These are phyloP conservation scores for Enhydra lutris DNA, from an alignment of 2,113 vertebrate species.

Conservation along the genomic window DNA sequence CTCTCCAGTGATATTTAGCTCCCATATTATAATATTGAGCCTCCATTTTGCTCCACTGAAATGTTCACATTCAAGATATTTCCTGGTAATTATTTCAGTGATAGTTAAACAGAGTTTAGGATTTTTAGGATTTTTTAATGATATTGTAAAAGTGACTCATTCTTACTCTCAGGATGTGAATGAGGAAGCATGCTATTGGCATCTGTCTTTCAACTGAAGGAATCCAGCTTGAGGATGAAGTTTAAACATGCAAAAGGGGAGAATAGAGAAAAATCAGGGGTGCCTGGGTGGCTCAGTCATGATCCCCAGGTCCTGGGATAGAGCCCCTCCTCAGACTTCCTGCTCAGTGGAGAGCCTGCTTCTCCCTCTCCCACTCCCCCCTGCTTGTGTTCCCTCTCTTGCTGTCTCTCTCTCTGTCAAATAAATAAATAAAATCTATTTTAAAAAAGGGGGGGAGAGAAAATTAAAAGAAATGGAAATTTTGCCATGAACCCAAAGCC, in stretches of 20 bases:
- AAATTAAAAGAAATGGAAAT: background rate
- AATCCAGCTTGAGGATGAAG: background rate
- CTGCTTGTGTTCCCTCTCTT: too few species aligned
- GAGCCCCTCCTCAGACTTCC: too few species aligned
- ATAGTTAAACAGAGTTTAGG: background rate
- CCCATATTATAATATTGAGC: background rate
- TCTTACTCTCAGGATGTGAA: background rate
- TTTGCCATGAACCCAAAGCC: background rate
- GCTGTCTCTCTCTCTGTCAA: too few species aligned
- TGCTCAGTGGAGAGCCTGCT: too few species aligned
- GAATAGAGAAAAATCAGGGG: background rate
- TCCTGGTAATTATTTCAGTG: background rate
- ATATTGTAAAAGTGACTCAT: background rate
- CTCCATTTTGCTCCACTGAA: background rate
- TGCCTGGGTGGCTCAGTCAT: too few species aligned
- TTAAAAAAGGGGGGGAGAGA: background rate
- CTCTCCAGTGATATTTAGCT: background rate
- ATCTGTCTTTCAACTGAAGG: background rate
- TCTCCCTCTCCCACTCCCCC: too few species aligned
- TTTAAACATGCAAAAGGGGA: background rate
- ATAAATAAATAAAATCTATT: too few species aligned
- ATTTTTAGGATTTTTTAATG: background rate
- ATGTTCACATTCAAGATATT: background rate
- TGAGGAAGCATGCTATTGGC: background rate
- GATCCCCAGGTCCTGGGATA: too few species aligned